phyloP scores from a whole-genome alignment of 2,113 vertebrate species.

The Malurus alboscapulatus region DNA sequence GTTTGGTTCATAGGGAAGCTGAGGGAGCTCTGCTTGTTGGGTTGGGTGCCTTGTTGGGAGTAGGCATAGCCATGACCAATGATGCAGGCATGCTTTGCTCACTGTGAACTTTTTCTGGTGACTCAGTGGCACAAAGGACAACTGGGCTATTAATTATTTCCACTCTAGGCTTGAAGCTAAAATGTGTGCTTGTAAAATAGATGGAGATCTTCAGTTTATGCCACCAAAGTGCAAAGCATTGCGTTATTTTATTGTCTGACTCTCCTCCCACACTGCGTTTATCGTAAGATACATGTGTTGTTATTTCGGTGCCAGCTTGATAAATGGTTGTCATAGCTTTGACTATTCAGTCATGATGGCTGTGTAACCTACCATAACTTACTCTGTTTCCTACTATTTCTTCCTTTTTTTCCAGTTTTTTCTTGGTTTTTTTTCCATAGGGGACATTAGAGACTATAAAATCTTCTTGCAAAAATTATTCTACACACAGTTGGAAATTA shows the following conservation, averaged over 20 bases:
- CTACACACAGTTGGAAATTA: neutral
- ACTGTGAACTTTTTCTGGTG: neutral
- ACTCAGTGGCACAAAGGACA: neutral
- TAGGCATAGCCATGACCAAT: neutral
- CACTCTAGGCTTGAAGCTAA: neutral
- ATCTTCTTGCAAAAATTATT: neutral
- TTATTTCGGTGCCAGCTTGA: conserved; percentile 28
- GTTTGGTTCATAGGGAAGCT: neutral
- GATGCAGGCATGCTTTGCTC: neutral
- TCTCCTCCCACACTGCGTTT: conserved; percentile 7
- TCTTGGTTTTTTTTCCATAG: neutral
- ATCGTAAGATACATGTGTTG: neutral
- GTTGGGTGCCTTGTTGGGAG: neutral
- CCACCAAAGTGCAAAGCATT: neutral
- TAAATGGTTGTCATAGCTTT: conserved; percentile 36
- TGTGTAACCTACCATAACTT: conserved; percentile 19
- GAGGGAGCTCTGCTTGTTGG: neutral
- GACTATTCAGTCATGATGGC: conserved; percentile 22
- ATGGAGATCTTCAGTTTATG: neutral
- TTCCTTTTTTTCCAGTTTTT: neutral
- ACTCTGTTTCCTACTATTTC: neutral
- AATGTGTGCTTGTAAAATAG: neutral
- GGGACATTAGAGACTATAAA: neutral
- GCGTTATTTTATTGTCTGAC: conserved; percentile 3
- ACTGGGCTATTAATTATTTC: neutral